phyloP scores from a whole-genome alignment of 1,140 invertebrate genomes.

The Ephestia elutella region DNA sequence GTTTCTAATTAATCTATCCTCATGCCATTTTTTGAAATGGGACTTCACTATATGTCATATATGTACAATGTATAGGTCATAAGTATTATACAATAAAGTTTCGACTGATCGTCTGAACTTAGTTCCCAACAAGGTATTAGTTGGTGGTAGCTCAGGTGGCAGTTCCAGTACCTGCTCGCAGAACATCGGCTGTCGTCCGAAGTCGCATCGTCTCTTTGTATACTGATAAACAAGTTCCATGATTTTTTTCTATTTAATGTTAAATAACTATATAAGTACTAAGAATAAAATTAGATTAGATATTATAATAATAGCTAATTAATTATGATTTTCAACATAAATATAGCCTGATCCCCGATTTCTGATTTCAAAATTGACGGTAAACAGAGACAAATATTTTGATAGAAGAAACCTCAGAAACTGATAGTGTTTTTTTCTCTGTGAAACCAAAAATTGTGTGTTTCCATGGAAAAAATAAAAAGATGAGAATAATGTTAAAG shows the following conservation, averaged over 20 bases:
- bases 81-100: too few species aligned
- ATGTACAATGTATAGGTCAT: too few species aligned
- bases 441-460: too few species aligned
- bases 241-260: conserved; percentile 14
- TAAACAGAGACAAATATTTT: background rate
- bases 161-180: conserved; percentile 72
- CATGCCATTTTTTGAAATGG: too few species aligned
- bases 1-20: too few species aligned
- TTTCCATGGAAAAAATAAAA: too few species aligned
- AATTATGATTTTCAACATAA: background rate
- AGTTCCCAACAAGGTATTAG: too few species aligned
- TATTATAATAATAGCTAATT: background rate
- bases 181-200: conserved; percentile 82
- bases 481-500: too few species aligned
- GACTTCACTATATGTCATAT: too few species aligned
- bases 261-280: background rate
- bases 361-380: conserved; percentile 1
- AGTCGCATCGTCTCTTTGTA: conserved; percentile 79
- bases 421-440: too few species aligned
- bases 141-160: too few species aligned
- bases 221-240: conserved; percentile 78
- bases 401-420: background rate
- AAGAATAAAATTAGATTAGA: background rate
- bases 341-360: background rate
- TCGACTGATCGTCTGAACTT: too few species aligned